Conservation (phyloP, 2,113 vertebrate genomes). For the Daboia siamensis region DNA sequence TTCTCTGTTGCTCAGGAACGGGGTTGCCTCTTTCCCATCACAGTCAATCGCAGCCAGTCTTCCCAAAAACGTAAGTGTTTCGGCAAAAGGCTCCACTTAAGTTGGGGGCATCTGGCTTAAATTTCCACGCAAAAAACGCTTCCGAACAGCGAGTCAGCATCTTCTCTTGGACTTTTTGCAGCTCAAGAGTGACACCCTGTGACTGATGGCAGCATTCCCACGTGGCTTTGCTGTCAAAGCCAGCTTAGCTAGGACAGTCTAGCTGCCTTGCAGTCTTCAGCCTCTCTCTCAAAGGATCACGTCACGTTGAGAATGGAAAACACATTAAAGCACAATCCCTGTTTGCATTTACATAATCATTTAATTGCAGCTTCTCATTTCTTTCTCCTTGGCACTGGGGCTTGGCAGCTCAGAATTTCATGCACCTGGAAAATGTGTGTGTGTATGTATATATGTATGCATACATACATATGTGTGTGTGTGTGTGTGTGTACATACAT, state of each 20-base stretch:
- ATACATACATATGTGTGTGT: too few relatives aligned
- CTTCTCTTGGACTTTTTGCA: constrained; percentile 48
- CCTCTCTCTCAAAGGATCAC: constrained; percentile 42
- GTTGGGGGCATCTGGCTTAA: too few relatives aligned
- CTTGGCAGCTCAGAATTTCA: neutral
- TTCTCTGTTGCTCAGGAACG: too few relatives aligned
- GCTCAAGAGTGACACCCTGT: constrained; percentile 83
- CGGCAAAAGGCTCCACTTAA: too few relatives aligned
- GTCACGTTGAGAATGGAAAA: constrained; percentile 49
- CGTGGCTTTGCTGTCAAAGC: constrained; percentile 41
- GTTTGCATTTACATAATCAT: constrained; percentile 65
- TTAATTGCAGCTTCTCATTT: constrained; percentile 58
- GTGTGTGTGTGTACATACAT: too few relatives aligned
- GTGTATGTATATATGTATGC: too few relatives aligned
- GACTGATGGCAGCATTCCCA: constrained; percentile 69
- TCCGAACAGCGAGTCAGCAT: constrained; percentile 20
- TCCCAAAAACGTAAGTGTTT: too few relatives aligned
- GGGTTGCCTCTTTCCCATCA: too few relatives aligned
- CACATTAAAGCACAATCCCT: constrained; percentile 60
- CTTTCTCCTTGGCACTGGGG: constrained; percentile 27
- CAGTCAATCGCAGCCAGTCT: too few relatives aligned
- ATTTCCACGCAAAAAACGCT: neutral
- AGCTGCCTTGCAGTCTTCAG: neutral
- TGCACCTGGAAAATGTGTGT: constrained; percentile 6
- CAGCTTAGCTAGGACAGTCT: neutral